Conservation (phyloP, 2,888 invertebrate species). For the Patella caerulea region DNA sequence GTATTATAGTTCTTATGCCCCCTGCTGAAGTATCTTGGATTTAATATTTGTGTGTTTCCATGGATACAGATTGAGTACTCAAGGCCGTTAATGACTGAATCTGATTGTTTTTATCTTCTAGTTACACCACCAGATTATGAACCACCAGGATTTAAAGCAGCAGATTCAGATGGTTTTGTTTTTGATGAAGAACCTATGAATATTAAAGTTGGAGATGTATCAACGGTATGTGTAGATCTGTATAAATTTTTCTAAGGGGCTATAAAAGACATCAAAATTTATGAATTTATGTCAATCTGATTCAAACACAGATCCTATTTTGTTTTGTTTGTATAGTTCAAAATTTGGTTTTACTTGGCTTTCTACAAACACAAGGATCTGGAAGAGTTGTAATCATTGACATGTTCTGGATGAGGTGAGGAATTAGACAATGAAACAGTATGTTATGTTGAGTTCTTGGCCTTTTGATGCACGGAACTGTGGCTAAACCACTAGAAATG, state of each 20-base stretch:
- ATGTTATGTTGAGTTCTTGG: neutral
- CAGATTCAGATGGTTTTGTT: constrained; percentile 58
- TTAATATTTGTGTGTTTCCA: neutral
- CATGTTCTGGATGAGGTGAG: no score
- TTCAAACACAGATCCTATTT: neutral
- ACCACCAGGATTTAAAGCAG: constrained; percentile 71
- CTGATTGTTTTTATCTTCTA: constrained; percentile 38
- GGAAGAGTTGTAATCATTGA: no score
- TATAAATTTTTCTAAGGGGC: no score
- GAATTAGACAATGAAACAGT: no score
- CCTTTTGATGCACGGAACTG: no score
- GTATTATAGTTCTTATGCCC: neutral
- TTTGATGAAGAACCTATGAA: constrained; percentile 69
- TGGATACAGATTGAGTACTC: no score
- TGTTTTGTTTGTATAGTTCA: neutral
- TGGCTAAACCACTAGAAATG: no score
- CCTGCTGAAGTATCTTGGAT: neutral
- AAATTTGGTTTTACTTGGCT: neutral
- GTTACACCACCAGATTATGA: constrained; percentile 72
- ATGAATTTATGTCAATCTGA: no score
- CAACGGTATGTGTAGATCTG: constrained; percentile 59
- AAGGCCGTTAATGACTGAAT: no score
- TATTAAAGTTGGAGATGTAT: constrained; percentile 71
- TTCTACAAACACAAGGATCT: no score
- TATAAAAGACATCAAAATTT: neutral